These are phyloP conservation scores for Lycocorax pyrrhopterus DNA, from an alignment of 2,113 vertebrate genomes.

Conservation along the genomic window DNA sequence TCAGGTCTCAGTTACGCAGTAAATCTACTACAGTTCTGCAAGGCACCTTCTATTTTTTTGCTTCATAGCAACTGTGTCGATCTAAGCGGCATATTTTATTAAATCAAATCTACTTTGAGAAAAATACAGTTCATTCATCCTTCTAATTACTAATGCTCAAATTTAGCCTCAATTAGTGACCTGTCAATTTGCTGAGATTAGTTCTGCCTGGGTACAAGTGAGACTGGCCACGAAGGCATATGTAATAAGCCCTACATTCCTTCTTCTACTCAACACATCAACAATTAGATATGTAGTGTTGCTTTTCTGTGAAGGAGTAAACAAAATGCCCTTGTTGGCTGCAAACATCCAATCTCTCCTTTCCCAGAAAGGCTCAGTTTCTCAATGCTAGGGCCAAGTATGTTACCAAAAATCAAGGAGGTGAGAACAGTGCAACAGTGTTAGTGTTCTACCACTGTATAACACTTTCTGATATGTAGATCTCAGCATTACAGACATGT, in stretches of 20 bases:
- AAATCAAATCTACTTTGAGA: conserved; percentile 23
- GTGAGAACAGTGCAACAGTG: neutral
- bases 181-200: conserved; percentile 10
- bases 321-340: neutral
- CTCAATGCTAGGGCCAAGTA: neutral
- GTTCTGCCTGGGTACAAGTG: neutral
- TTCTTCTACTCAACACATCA: neutral
- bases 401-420: neutral
- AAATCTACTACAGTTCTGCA: neutral
- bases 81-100: neutral
- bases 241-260: neutral
- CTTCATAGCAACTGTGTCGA: neutral
- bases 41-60: neutral
- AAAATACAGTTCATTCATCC: neutral
- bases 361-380: neutral
- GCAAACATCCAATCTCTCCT: neutral
- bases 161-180: neutral
- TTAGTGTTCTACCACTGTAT: neutral
- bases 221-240: neutral
- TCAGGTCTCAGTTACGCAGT: neutral
- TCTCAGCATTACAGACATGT: neutral
- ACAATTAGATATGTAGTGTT: neutral
- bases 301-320: neutral
- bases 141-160: conserved; percentile 18
- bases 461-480: neutral